Evolutionary conservation across 2,888 invertebrate species (phyloP).

Genomic region (Eupithecia centaureata): DNA sequence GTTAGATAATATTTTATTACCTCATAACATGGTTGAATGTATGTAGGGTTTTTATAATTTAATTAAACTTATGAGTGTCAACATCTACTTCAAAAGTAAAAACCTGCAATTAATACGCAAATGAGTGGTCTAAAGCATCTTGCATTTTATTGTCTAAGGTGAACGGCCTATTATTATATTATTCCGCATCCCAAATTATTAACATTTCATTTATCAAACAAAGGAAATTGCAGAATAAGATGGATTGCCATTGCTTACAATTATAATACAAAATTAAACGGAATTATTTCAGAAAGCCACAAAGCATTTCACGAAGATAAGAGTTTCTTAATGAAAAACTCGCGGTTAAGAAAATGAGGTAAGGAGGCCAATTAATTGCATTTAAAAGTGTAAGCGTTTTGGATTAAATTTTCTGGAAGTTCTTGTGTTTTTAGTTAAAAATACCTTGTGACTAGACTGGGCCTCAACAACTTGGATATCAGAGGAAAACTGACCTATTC

Average conservation of each 20-base stretch:
- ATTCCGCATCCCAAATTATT: slow-evolving; percentile 24
- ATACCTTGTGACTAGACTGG: too few species aligned
- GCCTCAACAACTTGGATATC: not conserved
- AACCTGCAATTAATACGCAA: not conserved
- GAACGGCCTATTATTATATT: slow-evolving; percentile 19
- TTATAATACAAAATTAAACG: slow-evolving; percentile 48
- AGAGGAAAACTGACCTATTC: not conserved
- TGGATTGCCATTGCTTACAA: slow-evolving; percentile 39
- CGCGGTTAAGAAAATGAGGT: slow-evolving; percentile 8
- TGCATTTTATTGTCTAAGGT: not conserved
- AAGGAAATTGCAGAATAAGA: slow-evolving; percentile 39
- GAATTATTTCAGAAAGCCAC: slow-evolving; percentile 49
- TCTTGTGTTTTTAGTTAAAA: not conserved
- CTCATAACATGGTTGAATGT: not conserved
- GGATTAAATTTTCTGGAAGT: not conserved
- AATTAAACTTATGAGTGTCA: not conserved
- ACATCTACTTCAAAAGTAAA: not conserved
- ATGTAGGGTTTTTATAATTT: not conserved
- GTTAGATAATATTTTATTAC: too few species aligned
- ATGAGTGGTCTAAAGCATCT: not conserved
- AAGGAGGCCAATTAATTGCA: slow-evolving; percentile 41
- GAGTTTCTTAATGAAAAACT: slow-evolving; percentile 25
- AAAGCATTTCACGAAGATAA: slow-evolving; percentile 53
- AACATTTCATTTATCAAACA: slow-evolving; percentile 35
- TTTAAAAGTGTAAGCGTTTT: not conserved